These are phyloP conservation scores for Sarcophilus harrisii DNA, from an alignment of 2,797 vertebrate genomes.

Conservation along the genomic window DNA sequence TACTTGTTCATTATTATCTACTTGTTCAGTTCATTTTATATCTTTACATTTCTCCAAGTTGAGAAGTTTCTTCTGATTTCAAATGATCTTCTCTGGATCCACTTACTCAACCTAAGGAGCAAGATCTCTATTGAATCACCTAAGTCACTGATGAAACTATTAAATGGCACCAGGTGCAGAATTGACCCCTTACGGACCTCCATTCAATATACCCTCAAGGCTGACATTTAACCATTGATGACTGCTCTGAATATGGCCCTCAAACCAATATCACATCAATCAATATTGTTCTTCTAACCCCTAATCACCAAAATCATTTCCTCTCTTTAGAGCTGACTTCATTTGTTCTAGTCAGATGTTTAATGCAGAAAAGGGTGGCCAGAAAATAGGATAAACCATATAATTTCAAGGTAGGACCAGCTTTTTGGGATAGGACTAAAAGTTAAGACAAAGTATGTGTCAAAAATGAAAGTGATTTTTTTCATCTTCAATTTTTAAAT, in stretches of 20 bases:
- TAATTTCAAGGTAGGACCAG: conserved; percentile 36
- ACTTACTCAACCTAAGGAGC: conserved; percentile 15
- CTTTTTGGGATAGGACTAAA: not conserved
- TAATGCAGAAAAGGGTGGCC: conserved; percentile 25
- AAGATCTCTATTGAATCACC: conserved; percentile 29
- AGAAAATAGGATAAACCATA: not conserved
- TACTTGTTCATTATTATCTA: not conserved
- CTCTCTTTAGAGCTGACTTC: conserved; percentile 47
- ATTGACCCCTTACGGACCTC: conserved; percentile 59
- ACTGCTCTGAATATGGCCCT: conserved; percentile 57
- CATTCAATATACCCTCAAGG: conserved; percentile 73
- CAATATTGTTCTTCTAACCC: conserved; percentile 58
- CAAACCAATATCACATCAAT: conserved; percentile 71
- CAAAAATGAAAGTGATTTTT: conserved; percentile 20
- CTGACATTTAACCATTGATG: conserved; percentile 79
- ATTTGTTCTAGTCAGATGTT: conserved; percentile 63
- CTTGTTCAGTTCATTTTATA: not conserved
- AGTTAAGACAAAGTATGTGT: not conserved
- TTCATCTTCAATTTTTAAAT: conserved; percentile 11
- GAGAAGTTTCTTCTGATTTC: conserved; percentile 6
- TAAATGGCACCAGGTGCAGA: conserved; percentile 70
- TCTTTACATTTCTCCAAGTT: not conserved
- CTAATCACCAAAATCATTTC: conserved; percentile 44
- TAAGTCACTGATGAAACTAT: conserved; percentile 58
- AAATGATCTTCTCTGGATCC: conserved; percentile 9